A percentile compares a stretch with the other conserved stretches of the same genome.
These are phyloP conservation scores for Spodoptera littoralis DNA, from an alignment of 2,888 invertebrate genomes.

Conservation along the genomic window DNA sequence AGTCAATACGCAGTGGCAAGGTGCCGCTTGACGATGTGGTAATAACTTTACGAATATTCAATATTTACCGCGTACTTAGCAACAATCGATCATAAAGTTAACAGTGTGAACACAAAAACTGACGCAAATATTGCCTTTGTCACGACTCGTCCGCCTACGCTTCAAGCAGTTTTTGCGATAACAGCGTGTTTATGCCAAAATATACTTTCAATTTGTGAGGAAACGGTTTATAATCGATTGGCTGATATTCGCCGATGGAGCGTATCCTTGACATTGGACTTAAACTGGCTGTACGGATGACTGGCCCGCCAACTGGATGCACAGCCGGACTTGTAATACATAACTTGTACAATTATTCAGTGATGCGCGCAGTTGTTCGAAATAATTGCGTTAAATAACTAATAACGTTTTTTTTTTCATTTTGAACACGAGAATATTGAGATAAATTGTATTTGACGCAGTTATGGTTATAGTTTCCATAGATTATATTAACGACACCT, in stretches of 20 bases:
- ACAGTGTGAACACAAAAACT: conserved; percentile 50
- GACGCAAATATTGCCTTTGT: conserved; percentile 57
- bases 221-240: conserved; percentile 47
- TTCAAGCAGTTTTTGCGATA: conserved; percentile 46
- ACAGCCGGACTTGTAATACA: conserved; percentile 30
- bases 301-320: conserved; percentile 41
- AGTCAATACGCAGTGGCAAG: conserved; percentile 24
- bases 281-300: conserved; percentile 54
- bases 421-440: conserved; percentile 15
- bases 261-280: conserved; percentile 67
- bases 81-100: conserved; percentile 45
- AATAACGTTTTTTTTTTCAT: conserved; percentile 23
- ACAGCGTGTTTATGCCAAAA: conserved; percentile 37
- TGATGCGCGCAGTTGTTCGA: conserved; percentile 41
- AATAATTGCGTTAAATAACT: conserved; percentile 36
- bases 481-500: conserved; percentile 15
- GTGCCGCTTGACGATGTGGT: conserved; percentile 23
- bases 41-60: conserved; percentile 40
- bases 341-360: conserved; percentile 37
- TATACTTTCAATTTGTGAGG: conserved; percentile 33
- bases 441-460: conserved; percentile 21
- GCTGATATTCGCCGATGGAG: conserved; percentile 28
- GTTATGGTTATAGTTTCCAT: conserved; percentile 3
- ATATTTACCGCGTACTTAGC: conserved; percentile 45
- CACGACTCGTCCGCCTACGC: conserved; percentile 65